Conservation (phyloP, 2,797 vertebrate genomes). For the Malacoctenus gilli region DNA sequence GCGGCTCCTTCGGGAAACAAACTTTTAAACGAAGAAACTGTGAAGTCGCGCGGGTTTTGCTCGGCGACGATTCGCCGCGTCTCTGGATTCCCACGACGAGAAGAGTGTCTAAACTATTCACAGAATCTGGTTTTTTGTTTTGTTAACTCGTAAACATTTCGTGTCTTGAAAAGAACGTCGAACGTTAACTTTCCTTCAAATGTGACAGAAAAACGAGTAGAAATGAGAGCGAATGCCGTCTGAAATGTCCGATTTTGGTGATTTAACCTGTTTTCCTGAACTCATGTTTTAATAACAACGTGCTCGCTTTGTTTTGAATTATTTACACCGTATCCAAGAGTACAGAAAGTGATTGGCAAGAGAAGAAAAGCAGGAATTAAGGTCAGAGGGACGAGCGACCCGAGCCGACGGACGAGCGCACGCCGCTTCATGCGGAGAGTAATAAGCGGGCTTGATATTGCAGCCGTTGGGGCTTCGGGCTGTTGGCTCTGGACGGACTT, state of each 20-base stretch:
- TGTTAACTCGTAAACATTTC: too few species aligned
- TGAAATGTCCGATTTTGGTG: background rate
- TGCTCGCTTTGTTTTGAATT: slow-evolving; percentile 18
- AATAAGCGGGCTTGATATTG: slow-evolving; percentile 14
- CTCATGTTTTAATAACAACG: background rate
- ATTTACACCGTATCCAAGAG: slow-evolving; percentile 22
- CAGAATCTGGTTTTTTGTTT: too few species aligned
- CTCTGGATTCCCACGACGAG: too few species aligned
- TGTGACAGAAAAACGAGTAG: too few species aligned
- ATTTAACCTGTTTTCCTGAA: background rate
- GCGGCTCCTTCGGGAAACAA: background rate
- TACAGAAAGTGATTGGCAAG: slow-evolving; percentile 14
- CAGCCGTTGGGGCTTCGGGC: slow-evolving; percentile 15
- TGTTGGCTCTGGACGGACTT: slow-evolving; percentile 8
- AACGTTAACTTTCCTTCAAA: too few species aligned
- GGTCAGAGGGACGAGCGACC: too few species aligned
- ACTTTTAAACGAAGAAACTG: background rate
- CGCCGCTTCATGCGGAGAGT: slow-evolving; percentile 32
- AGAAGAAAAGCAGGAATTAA: slow-evolving; percentile 14
- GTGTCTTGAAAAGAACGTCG: too few species aligned
- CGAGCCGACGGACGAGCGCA: too few species aligned
- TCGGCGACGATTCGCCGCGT: background rate
- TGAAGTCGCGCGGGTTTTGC: background rate
- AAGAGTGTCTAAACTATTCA: background rate
- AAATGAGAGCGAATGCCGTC: too few species aligned